Conservation (phyloP, 1,140 invertebrate species). For the Neodiprion fabricii region DNA sequence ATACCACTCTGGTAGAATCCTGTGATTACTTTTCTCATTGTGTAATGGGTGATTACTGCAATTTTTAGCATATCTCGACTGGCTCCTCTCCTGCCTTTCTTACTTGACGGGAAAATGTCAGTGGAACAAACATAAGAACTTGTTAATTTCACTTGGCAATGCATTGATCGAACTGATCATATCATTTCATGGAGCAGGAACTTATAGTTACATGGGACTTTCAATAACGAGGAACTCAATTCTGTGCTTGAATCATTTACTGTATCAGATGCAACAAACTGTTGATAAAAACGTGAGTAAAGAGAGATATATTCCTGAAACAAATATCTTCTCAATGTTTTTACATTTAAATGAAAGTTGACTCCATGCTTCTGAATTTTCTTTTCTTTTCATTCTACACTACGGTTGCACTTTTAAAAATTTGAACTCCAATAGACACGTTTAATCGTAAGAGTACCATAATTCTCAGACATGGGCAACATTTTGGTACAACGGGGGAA, state of each 20-base stretch:
- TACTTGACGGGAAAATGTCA: slow-evolving; percentile 59
- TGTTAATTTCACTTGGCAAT: slow-evolving; percentile 43
- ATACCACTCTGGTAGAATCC: slow-evolving; percentile 9
- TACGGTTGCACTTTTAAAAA: background rate
- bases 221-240: slow-evolving; percentile 63
- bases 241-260: slow-evolving; percentile 63
- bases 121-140: slow-evolving; percentile 53
- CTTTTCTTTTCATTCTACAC: background rate
- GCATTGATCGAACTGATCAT: slow-evolving; percentile 60
- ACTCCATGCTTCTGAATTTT: slow-evolving; percentile 18
- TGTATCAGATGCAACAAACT: slow-evolving; percentile 60
- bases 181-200: slow-evolving; percentile 61
- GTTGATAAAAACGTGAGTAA: slow-evolving; percentile 52
- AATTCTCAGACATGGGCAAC: slow-evolving; percentile 44
- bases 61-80: slow-evolving; percentile 61
- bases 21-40: slow-evolving; percentile 13
- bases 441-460: slow-evolving; percentile 38
- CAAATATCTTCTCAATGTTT: slow-evolving; percentile 5
- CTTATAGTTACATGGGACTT: slow-evolving; percentile 63
- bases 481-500: slow-evolving; percentile 51
- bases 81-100: slow-evolving; percentile 59
- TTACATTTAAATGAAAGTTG: slow-evolving; percentile 18
- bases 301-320: background rate
- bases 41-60: slow-evolving; percentile 29
- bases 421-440: background rate